phyloP scores from a whole-genome alignment of 1,140 invertebrate species.

The Nebria ingens region DNA sequence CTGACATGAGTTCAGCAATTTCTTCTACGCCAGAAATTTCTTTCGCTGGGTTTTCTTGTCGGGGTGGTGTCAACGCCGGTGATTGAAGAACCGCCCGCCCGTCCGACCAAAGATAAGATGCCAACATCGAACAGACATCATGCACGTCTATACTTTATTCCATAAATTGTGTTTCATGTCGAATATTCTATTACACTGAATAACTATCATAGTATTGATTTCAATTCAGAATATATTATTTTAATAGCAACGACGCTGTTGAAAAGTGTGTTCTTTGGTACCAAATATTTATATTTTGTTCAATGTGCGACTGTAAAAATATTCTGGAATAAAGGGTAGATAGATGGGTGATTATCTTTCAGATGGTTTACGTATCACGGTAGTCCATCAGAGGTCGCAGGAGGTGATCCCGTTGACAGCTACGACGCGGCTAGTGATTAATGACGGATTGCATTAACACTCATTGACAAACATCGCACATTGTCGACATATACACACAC shows the following conservation, averaged over 20 bases:
- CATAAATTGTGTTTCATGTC: too few relatives aligned
- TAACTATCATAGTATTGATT: too few relatives aligned
- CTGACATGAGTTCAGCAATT: not conserved
- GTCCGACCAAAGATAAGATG: not conserved
- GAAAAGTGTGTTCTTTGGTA: too few relatives aligned
- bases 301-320: not conserved
- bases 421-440: slow-evolving; percentile 2
- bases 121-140: not conserved
- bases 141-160: not conserved
- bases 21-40: not conserved
- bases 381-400: slow-evolving; percentile 4
- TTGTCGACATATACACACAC: too few relatives aligned
- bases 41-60: not conserved
- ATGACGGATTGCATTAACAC: slow-evolving; percentile 5
- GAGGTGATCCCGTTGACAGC: slow-evolving; percentile 2
- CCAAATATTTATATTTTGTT: too few relatives aligned
- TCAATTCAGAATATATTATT: too few relatives aligned
- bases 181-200: too few relatives aligned
- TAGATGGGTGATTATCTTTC: slow-evolving; percentile 4
- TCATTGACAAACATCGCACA: slow-evolving; percentile 8
- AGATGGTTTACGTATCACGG: slow-evolving; percentile 3
- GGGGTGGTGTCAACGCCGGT: not conserved
- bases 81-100: slow-evolving; percentile 9
- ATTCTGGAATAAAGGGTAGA: not conserved
- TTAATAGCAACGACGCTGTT: too few relatives aligned